Evolutionary conservation across 2,797 vertebrate species (phyloP), one percentile per base, ranked within the genome.

Genomic region (Typhlichthys subterraneus): DNA sequence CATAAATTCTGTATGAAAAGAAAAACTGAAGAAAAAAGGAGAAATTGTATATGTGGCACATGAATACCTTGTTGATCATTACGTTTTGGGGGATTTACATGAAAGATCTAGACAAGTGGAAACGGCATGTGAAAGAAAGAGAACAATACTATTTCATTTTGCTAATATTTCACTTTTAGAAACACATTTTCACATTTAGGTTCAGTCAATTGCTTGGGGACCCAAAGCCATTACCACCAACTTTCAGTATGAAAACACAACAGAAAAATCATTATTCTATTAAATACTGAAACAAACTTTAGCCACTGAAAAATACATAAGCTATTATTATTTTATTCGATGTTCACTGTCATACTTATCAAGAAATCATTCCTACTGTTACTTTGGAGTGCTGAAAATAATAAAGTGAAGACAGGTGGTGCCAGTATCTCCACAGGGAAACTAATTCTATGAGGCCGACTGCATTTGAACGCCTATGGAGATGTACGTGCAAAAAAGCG

Each of bases 81-180:
- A 19, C 19, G 19, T 19, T 70, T 70, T 19, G 4, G 23, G 23
- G 23, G 14, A 67, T 73, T 72, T 65, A 64, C 42, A 73, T 67
- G 64, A 10, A 11, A 10, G 45, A 68, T 65, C 17, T 10, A 78
- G 57, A n/a, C 57, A 51, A 54, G 64, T 52, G 53, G 53, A 58
- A 56, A 64, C 23, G 64, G 51, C 59, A 12, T 57, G 46, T 1
- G 1, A 15, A 56, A 58, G 65, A 56, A 8, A 53, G 12, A 33
- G 63, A 54, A 49, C 38, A 33, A 61, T 12, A 57, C 33, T 42
- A 49, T 60, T 2, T 0, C 9, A 47, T 67, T 38, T 57, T 63
- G 61, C 48, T n/a, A 6, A 61, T 7, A 29, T 23, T 13, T 59
- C 46, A 2, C 45, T 61, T 10, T 23, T 3, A 57, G 29, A 15